Conservation (phyloP, 1,140 invertebrate species). For the Euura saliciscinereae region DNA sequence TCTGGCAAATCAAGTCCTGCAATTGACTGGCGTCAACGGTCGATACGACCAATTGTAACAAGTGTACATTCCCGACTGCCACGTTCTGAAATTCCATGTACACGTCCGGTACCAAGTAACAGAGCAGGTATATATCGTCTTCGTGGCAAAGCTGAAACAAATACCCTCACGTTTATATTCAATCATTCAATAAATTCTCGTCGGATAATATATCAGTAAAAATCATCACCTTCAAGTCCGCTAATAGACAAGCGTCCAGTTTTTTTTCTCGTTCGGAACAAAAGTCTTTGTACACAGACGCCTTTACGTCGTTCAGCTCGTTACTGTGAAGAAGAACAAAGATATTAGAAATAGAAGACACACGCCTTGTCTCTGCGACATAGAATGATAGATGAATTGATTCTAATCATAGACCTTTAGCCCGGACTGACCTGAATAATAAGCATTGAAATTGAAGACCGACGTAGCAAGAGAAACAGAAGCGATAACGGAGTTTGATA, state of each 20-base stretch:
- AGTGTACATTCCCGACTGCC: conserved; percentile 82
- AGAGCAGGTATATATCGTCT: conserved; percentile 84
- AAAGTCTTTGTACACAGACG: conserved; percentile 84
- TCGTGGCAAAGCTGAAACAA: conserved; percentile 75
- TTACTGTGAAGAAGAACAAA: conserved; percentile 40
- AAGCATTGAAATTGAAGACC: not conserved
- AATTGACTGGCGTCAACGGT: conserved; percentile 88
- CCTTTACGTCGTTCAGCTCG: conserved; percentile 75
- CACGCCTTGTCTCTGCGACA: not conserved
- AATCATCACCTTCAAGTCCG: conserved; percentile 73
- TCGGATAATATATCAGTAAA: conserved; percentile 18
- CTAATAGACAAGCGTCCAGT: conserved; percentile 75
- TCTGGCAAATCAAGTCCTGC: conserved; percentile 87
- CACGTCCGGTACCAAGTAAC: conserved; percentile 89
- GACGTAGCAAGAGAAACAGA: no score
- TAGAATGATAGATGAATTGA: not conserved
- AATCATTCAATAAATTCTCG: conserved; percentile 24
- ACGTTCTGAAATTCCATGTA: conserved; percentile 90
- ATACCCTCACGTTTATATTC: not conserved
- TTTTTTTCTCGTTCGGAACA: conserved; percentile 83
- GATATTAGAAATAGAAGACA: not conserved
- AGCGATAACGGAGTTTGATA: no score
- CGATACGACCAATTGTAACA: conserved; percentile 86
- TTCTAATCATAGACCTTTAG: not conserved
- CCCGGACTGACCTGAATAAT: not conserved